These are phyloP conservation scores for Poeciliopsis retropinna DNA, from an alignment of 2,113 vertebrate species.

Conservation along the genomic window DNA sequence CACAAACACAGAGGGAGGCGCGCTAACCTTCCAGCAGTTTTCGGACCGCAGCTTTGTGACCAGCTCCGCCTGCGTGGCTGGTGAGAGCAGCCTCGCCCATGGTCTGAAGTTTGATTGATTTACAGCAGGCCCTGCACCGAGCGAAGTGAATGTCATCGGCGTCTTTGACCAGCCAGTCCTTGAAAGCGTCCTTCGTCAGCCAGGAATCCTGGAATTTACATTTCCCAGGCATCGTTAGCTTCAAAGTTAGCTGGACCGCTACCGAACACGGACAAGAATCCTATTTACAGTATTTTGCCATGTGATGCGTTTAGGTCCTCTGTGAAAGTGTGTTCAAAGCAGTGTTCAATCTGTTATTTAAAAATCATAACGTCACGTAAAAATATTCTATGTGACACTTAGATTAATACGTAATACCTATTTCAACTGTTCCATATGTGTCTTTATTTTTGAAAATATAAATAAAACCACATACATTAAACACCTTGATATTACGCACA, in stretches of 20 bases:
- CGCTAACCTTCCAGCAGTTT: constrained; percentile 67
- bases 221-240: constrained; percentile 69
- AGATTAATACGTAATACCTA: neutral
- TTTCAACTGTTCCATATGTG: no score
- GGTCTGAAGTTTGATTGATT: constrained; percentile 75
- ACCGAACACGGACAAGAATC: neutral
- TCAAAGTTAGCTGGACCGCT: constrained; percentile 52
- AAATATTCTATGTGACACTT: neutral
- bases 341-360: no score
- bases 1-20: neutral
- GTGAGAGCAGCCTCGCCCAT: constrained; percentile 78
- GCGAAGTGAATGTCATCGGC: constrained; percentile 70
- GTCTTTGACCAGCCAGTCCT: constrained; percentile 69
- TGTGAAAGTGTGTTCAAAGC: neutral
- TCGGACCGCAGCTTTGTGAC: constrained; percentile 71
- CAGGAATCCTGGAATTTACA: constrained; percentile 74
- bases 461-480: no score
- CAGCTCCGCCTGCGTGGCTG: constrained; percentile 72
- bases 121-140: constrained; percentile 67
- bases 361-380: neutral
- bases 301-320: neutral
- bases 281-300: neutral
- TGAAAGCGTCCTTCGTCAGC: constrained; percentile 67
- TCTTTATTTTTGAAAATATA: no score
- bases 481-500: no score